Base-by-base conservation (phyloP, 2,113 vertebrate genomes). In the Nothobranchius kuhntae region DNA sequence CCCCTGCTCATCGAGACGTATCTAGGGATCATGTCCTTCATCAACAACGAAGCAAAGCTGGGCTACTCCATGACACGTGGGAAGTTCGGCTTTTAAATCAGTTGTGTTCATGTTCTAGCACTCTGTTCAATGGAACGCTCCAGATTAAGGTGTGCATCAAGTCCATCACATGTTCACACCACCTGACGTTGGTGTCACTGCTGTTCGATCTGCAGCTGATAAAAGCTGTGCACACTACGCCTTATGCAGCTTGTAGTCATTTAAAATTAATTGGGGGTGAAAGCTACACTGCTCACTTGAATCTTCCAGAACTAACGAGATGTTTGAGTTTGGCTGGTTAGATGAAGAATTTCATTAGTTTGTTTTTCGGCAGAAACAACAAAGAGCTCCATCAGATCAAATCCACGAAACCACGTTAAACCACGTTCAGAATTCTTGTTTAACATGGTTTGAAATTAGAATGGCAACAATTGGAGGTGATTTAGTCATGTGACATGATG, bases 1-100 rank as follows among this genome's bases (percentile, higher is more conserved):
- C 97, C 97, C 6, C 94, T 99, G 2, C 93, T 97, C 75, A 99
- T 99, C 0, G 96, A 99, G 91, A 99, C 97, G 69, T 99, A 99
- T 66, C 87, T 99, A 88, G 97, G 97, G 2, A 67, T 99, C 24
- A 95, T 99, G 95, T 99, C 97, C 79, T 97, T 98, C 91, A 96
- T 99, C 87, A 98, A 97, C 93, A 99, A 99, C 0, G 96, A 99
- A 84, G 97, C 97, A 68, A 98, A 98, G 61, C 86, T 99, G 47
- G 97, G 97, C 63, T 99, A 99, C 69, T 96, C 97, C 71, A 99
- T 99, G 95, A 96, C 95, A 6, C 94, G 97, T 2, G 97, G 97
- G 73, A 97, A 93, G 86, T 96, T 99, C 1, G 96, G 97, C 68
- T 99, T 98, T 83, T 99, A 94, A 91, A 48, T 42, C 12, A 3